A percentile compares a stretch with the other conserved stretches of the same genome.
phyloP scores from a whole-genome alignment of 2,888 invertebrate species.

The Diplazon laetatorius region DNA sequence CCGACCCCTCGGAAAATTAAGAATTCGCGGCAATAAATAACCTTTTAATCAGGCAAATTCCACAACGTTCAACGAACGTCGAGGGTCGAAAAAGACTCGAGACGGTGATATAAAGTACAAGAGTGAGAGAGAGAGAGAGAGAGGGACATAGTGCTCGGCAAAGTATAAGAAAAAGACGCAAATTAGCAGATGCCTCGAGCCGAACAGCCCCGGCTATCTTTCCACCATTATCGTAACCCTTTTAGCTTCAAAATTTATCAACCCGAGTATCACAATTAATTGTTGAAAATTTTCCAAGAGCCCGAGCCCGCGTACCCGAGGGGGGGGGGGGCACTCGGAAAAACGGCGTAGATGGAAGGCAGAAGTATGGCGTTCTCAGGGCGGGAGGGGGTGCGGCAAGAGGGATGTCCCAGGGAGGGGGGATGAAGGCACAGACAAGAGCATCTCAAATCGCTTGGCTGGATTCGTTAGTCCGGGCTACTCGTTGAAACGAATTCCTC shows the following conservation, averaged over 20 bases:
- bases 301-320: not conserved
- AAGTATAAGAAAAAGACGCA: conserved; percentile 49
- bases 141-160: conserved; percentile 6
- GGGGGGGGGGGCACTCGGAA: conserved; percentile 22
- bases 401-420: not conserved
- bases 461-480: conserved; percentile 62
- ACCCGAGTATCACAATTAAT: conserved; percentile 70
- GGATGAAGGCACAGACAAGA: conserved; percentile 23
- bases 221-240: conserved; percentile 72
- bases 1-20: conserved; percentile 71
- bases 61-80: conserved; percentile 58
- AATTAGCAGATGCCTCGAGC: conserved; percentile 69
- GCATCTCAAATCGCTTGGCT: conserved; percentile 43
- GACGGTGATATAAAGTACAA: too few species aligned
- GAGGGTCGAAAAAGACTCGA: conserved; percentile 18
- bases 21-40: conserved; percentile 78
- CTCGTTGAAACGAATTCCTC: conserved; percentile 62
- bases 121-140: conserved; percentile 1
- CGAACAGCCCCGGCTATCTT: conserved; percentile 65
- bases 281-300: conserved; percentile 57
- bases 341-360: conserved; percentile 48
- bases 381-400: not conserved
- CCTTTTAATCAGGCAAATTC: conserved; percentile 76
- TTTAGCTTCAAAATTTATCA: conserved; percentile 71
- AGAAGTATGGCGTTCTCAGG: conserved; percentile 28